Evolutionary conservation across 2,888 invertebrate genomes (phyloP), one percentile per base, ranked within the genome.

Genomic region (Auanema freiburgensis): DNA sequence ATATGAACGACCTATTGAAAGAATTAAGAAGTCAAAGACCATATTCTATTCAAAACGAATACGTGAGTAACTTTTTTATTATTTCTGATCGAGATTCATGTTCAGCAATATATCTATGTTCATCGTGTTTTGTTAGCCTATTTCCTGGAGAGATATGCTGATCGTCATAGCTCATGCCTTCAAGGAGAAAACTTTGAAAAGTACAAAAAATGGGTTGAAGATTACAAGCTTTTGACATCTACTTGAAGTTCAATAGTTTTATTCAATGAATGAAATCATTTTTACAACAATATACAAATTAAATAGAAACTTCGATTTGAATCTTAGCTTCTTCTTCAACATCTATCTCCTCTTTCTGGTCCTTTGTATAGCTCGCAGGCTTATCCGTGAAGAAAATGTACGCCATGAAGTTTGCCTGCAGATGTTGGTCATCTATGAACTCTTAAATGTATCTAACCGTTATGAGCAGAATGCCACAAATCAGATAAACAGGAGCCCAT

Each of bases 111-210:
- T 63, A 65, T 78, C 52, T 78, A 70, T 62, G 69, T 78, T 46
- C 78, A 78, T 59, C 78, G 77, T 40, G 71, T 77, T n/a, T 65
- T 78, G 59, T 63, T 78, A 33, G 59, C 56, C 63, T 76, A 78
- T 55, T 72, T 78, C 44, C 55, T 78, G 24, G 76, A 76, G 11
- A 71, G 69, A 57, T 69, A 71, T 65, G 68, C 68, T 64, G 65
- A 33, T 8, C 62, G 62, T 43, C 54, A 44, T 40, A 41, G 50
- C 11, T 16, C 18, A 14, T 16, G 41, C n/a, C 57, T 69, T 10
- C 64, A 52, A 18, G 57, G 63, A 10, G 67, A 66, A 1, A 66
- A 67, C 51, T 6, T 33, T 18, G 50, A 42, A 41, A 74, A 72
- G 44, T 72, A 67, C 51, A 55, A 69, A 46, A 65, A 69, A 46